These are phyloP conservation scores for Gnathonemus echidnorhynchus DNA, from an alignment of 2,113 vertebrate species.

Conservation along the genomic window DNA sequence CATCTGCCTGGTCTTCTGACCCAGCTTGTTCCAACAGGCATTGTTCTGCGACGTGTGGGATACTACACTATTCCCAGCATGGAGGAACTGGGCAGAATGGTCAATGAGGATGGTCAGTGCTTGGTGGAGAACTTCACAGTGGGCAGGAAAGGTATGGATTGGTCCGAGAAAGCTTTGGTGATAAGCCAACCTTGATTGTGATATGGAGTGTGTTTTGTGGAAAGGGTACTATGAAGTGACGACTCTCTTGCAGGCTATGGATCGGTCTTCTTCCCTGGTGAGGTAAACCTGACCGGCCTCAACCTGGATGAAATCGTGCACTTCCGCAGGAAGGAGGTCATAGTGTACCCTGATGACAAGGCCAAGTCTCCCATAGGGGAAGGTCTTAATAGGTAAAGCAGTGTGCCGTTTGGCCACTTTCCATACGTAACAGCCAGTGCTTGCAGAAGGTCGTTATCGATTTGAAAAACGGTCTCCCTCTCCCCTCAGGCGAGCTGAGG, in stretches of 20 bases:
- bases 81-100: conserved; percentile 77
- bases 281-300: conserved; percentile 74
- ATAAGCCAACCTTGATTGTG: background rate
- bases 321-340: conserved; percentile 90
- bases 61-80: conserved; percentile 92
- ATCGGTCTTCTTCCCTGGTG: conserved; percentile 84
- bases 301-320: conserved; percentile 91
- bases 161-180: background rate
- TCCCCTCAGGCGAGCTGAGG: conserved; percentile 67
- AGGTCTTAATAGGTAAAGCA: conserved; percentile 79
- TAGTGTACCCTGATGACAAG: conserved; percentile 86
- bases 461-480: background rate
- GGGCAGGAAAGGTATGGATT: conserved; percentile 76
- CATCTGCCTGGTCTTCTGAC: background rate
- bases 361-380: conserved; percentile 77
- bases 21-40: conserved; percentile 56
- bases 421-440: background rate
- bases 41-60: conserved; percentile 73
- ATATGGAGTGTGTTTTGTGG: background rate
- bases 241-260: conserved; percentile 73
- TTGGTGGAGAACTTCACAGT: conserved; percentile 85
- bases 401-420: background rate
- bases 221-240: background rate
- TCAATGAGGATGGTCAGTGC: conserved; percentile 74
- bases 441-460: background rate